These are phyloP conservation scores for Actenoides hombroni DNA, from an alignment of 2,113 vertebrate genomes.

Conservation along the genomic window DNA sequence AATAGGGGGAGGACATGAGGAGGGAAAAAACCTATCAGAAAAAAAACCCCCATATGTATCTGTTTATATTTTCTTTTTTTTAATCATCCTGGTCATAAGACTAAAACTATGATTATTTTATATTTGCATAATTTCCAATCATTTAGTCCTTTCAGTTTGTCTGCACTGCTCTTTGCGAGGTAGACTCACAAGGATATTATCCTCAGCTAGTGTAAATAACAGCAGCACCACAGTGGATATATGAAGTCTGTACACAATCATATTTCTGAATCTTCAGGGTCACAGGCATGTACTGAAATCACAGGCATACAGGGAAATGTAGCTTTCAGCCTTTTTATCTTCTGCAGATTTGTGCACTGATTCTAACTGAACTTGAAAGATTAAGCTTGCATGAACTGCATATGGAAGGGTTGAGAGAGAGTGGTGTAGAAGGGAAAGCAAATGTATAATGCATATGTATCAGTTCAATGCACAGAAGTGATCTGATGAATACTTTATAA, in stretches of 20 bases:
- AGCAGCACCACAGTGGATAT: neutral
- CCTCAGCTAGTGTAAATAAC: neutral
- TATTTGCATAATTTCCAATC: neutral
- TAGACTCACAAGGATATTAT: neutral
- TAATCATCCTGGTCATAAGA: neutral
- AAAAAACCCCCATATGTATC: neutral
- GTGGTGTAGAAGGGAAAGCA: neutral
- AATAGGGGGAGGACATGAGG: neutral
- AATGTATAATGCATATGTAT: slow-evolving; percentile 33
- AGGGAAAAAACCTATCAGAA: neutral
- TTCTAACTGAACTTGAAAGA: neutral
- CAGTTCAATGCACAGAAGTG: neutral
- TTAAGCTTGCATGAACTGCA: neutral
- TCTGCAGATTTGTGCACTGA: neutral
- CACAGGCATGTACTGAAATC: neutral
- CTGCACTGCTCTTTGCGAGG: neutral
- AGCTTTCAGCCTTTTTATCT: neutral
- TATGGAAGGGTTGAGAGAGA: neutral
- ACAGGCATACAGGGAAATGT: neutral
- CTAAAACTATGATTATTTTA: neutral
- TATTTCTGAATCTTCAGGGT: neutral
- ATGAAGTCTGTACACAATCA: neutral
- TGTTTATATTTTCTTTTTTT: neutral
- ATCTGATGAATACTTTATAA: slow-evolving; percentile 43
- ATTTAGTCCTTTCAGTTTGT: neutral